phyloP scores from a whole-genome alignment of 2,113 vertebrate species.

The Myotis davidii region DNA sequence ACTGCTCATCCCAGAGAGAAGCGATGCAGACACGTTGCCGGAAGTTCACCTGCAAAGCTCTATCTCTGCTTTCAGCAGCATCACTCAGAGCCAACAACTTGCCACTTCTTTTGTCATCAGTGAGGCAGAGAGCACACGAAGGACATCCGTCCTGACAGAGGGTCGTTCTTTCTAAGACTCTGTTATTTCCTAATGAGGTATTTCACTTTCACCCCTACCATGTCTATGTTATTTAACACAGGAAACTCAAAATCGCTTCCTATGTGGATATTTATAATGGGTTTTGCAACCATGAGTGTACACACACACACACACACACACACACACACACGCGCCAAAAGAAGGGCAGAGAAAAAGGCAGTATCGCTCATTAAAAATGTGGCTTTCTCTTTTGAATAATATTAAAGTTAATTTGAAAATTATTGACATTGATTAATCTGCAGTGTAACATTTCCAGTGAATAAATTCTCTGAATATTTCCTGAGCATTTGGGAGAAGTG shows the following conservation, averaged over 20 bases:
- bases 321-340: not conserved
- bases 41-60: not conserved
- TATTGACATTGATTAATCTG: not conserved
- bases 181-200: constrained; percentile 38
- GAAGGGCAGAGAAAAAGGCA: not conserved
- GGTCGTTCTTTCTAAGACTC: not conserved
- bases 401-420: not conserved
- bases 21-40: not conserved
- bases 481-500: not conserved
- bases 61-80: not conserved
- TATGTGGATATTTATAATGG: not conserved
- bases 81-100: not conserved
- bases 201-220: not conserved
- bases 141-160: constrained; percentile 13
- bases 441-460: not conserved
- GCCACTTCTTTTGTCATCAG: not conserved
- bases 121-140: constrained; percentile 32
- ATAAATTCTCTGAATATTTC: not conserved
- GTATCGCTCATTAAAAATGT: not conserved
- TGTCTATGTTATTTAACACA: constrained; percentile 19
- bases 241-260: constrained; percentile 35
- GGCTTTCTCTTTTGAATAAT: not conserved
- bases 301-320: not conserved
- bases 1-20: not conserved
- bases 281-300: not conserved